phyloP scores from a whole-genome alignment of 2,113 vertebrate species.

The Lycocorax pyrrhopterus region DNA sequence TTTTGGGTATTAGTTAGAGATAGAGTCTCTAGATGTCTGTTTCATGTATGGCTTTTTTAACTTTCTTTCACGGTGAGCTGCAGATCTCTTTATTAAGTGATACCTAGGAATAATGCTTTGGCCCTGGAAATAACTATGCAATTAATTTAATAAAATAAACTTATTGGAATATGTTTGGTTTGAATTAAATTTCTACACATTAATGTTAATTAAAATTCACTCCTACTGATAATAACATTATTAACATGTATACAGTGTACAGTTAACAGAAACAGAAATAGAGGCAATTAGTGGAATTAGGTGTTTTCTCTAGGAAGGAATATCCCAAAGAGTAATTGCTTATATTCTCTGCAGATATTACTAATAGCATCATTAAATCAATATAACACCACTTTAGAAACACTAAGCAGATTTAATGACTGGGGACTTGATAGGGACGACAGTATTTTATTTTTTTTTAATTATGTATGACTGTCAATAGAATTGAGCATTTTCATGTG shows the following conservation, averaged over 20 bases:
- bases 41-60: not conserved
- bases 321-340: slow-evolving; percentile 57
- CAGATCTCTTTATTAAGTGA: not conserved
- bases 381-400: slow-evolving; percentile 30
- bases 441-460: not conserved
- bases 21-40: not conserved
- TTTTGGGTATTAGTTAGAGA: not conserved
- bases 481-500: not conserved
- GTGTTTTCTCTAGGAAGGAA: slow-evolving; percentile 42
- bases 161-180: slow-evolving; percentile 44
- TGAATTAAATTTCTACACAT: slow-evolving; percentile 20
- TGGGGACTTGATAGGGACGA: not conserved
- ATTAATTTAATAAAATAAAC: slow-evolving; percentile 27
- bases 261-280: slow-evolving; percentile 59
- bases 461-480: not conserved
- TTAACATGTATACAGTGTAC: slow-evolving; percentile 58
- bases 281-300: slow-evolving; percentile 65
- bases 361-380: slow-evolving; percentile 65
- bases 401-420: slow-evolving; percentile 18
- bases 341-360: slow-evolving; percentile 43
- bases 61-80: not conserved
- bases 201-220: slow-evolving; percentile 62
- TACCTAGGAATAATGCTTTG: not conserved
- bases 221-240: slow-evolving; percentile 62
- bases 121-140: not conserved